Evolutionary conservation across 2,888 invertebrate genomes (phyloP), one percentile per base, ranked within the genome.

Genomic region (Watsonalla cultraria): DNA sequence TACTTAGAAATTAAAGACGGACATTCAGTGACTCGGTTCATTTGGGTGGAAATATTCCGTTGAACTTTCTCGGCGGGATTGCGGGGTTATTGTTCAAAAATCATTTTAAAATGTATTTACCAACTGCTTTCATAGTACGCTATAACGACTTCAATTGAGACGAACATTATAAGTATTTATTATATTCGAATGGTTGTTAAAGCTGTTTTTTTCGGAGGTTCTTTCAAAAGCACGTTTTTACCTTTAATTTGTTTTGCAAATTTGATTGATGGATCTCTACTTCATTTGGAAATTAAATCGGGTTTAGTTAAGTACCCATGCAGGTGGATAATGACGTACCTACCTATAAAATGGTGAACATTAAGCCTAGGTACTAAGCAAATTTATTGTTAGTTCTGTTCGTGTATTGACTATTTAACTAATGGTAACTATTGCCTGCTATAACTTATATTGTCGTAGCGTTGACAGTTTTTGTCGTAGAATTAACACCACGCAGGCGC

Each of bases 1-100:
- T 37, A 9, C 52, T 47, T 69, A 68, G 60, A 75, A 77, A 72
- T 78, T 68, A 68, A 77, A 74, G 68, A 66, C 64, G 68, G 70
- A 70, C 73, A 66, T 71, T 72, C 65, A 61, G 66, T 68, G 68
- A 62, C 69, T 72, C 65, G 65, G 67, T 70, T 71, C 55, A 60
- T 56, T 58, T 57, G 57, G 54, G 49, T 59, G 61, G 60, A 55
- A 49, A 49, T 39, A 39, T 64, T 54, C 48, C 56, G 52, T 45
- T 61, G 61, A 67, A 68, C 65, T 69, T 66, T 52, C 50, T 52
- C 57, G 67, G 56, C 56, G 52, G 56, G 58, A 61, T 66, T 68
- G 37, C 39, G 49, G 49, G 14, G 37, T 14, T 49, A 49, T 49
- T 49, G 49, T 49, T 35, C 49, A 49, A 49, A 49, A 37, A 49